Evolutionary conservation across 1,140 invertebrate genomes (phyloP).

Genomic region (Cotesia vestalis): DNA sequence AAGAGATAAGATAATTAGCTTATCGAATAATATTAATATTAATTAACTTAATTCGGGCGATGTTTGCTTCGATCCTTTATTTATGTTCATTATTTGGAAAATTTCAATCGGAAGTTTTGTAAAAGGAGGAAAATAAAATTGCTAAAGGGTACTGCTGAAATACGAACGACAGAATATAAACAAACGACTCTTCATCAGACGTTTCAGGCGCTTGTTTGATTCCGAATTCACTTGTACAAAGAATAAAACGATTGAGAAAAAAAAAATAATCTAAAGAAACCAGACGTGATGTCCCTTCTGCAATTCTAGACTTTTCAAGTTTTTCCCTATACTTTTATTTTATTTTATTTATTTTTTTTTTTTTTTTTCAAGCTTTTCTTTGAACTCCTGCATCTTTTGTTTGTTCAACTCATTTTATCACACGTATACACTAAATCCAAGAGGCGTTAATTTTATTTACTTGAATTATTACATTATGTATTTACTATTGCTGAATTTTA

Average conservation of each 20-base stretch:
- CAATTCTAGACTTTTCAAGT: conserved; percentile 37
- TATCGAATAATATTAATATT: too few relatives aligned
- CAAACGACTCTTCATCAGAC: conserved; percentile 59
- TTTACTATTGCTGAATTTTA: too few relatives aligned
- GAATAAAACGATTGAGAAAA: conserved; percentile 37
- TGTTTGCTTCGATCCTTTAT: neutral
- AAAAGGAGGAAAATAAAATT: conserved; percentile 4
- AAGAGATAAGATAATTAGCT: too few relatives aligned
- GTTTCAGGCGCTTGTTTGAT: conserved; percentile 57
- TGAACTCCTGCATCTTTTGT: conserved; percentile 49
- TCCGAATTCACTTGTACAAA: conserved; percentile 39
- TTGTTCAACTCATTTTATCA: conserved; percentile 65
- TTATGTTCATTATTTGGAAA: neutral
- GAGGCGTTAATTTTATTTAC: conserved; percentile 55
- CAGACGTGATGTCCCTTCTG: conserved; percentile 56
- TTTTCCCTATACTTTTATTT: too few relatives aligned
- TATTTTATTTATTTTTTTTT: too few relatives aligned
- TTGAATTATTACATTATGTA: neutral
- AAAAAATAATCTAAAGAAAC: conserved; percentile 48
- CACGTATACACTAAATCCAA: conserved; percentile 54
- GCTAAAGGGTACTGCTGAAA: neutral
- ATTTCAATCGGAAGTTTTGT: conserved; percentile 15
- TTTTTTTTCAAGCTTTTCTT: conserved; percentile 35
- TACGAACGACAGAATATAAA: conserved; percentile 47
- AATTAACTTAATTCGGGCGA: too few relatives aligned